Percentiles rank a stretch among this genome's conserved stretches.
These are phyloP conservation scores for Corythornis leucogaster DNA, from an alignment of 2,797 vertebrate species.

Conservation along the genomic window DNA sequence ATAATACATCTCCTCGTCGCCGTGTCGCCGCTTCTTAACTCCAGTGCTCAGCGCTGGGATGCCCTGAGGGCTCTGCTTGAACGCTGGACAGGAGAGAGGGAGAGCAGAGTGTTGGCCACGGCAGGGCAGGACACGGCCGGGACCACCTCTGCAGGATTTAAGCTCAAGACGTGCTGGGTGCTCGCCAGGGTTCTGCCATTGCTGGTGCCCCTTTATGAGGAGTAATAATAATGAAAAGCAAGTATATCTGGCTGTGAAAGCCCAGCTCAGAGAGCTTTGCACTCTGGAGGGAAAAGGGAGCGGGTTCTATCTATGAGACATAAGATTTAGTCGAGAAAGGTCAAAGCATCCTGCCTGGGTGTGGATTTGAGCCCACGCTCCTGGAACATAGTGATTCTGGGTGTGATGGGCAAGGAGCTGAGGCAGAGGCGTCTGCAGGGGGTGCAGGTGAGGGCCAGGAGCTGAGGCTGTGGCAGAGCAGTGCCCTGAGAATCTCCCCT, in stretches of 20 bases:
- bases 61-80: slow-evolving; percentile 92
- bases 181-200: neutral
- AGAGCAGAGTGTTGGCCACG: neutral
- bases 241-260: rapidly evolving
- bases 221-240: neutral
- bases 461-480: neutral
- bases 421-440: rapidly evolving
- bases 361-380: neutral
- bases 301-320: rapidly evolving
- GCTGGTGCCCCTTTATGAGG: neutral
- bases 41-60: slow-evolving; percentile 86
- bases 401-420: neutral
- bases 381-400: rapidly evolving
- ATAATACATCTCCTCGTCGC: slow-evolving; percentile 95
- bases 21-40: slow-evolving; percentile 91
- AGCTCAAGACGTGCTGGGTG: neutral
- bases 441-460: neutral
- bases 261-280: neutral
- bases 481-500: neutral
- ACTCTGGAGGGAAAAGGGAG: rapidly evolving
- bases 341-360: rapidly evolving
- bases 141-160: neutral
- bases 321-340: neutral
- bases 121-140: neutral
- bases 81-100: slow-evolving; percentile 79